Evolutionary conservation across 2,113 vertebrate species (phyloP).

Genomic region (Pampusana beccarii): DNA sequence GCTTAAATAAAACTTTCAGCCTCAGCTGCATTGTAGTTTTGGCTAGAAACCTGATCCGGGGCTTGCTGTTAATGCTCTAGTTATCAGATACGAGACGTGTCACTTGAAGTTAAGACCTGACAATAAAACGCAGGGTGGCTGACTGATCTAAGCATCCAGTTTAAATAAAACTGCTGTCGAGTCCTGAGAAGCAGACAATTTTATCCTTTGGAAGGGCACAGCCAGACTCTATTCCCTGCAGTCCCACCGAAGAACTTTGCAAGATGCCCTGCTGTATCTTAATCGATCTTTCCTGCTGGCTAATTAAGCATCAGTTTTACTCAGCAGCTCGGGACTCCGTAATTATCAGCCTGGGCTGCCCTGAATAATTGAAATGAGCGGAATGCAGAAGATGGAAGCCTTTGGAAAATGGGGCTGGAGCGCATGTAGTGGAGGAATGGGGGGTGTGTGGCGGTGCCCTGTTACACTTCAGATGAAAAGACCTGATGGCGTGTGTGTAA

Average conservation of each 20-base stretch:
- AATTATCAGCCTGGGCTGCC: constrained; percentile 76
- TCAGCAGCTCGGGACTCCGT: constrained; percentile 71
- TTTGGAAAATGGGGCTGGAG: background rate
- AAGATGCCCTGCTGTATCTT: constrained; percentile 72
- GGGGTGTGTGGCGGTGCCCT: background rate
- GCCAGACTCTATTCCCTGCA: constrained; percentile 61
- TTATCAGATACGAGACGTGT: background rate
- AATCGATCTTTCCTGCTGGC: constrained; percentile 76
- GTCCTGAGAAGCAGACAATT: constrained; percentile 16
- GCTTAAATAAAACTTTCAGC: background rate
- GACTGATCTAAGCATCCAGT: constrained; percentile 1
- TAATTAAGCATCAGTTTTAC: constrained; percentile 79
- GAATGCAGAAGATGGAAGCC: constrained; percentile 29
- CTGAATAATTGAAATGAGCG: constrained; percentile 75
- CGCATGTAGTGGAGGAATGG: background rate
- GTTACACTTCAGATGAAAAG: background rate
- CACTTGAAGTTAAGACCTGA: background rate
- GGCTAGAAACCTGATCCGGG: background rate
- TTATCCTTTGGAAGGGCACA: constrained; percentile 72
- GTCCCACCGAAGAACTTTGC: constrained; percentile 67
- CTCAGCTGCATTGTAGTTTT: background rate
- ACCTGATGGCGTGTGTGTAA: background rate
- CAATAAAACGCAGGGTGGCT: constrained; percentile 8
- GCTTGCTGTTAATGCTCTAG: background rate
- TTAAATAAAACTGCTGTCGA: constrained; percentile 30